Evolutionary conservation across 2,888 invertebrate genomes (phyloP).

Genomic region (Caenorhabditis japonica): DNA sequence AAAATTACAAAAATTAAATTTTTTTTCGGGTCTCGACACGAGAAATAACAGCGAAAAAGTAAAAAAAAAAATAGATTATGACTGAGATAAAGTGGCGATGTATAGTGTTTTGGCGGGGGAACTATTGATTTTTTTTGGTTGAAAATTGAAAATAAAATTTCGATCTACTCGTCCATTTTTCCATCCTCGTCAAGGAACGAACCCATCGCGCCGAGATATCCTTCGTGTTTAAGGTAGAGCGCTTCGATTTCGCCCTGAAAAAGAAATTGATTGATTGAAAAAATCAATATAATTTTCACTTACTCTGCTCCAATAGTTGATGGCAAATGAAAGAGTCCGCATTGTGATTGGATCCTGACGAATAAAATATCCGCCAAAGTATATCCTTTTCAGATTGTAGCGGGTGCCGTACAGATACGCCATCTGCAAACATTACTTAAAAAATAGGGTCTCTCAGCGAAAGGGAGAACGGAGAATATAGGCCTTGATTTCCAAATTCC

Average conservation of each 20-base stretch:
- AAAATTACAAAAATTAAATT: no score
- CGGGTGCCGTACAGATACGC: slow-evolving; percentile 83
- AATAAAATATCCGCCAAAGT: slow-evolving; percentile 85
- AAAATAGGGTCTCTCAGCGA: no score
- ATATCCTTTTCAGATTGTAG: slow-evolving; percentile 82
- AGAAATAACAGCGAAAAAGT: slow-evolving; percentile 1
- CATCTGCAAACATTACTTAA: slow-evolving; percentile 81
- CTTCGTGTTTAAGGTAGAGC: slow-evolving; percentile 84
- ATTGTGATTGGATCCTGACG: slow-evolving; percentile 84
- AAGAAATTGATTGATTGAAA: neutral
- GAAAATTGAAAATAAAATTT: neutral
- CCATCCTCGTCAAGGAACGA: slow-evolving; percentile 81
- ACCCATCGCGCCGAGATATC: slow-evolving; percentile 84
- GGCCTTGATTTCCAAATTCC: no score
- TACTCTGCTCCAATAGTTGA: slow-evolving; percentile 84
- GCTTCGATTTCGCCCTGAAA: slow-evolving; percentile 82
- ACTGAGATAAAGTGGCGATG: slow-evolving; percentile 6
- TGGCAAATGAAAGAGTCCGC: slow-evolving; percentile 83
- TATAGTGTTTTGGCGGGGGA: neutral
- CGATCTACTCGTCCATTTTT: slow-evolving; percentile 31
- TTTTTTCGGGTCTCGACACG: slow-evolving; percentile 22
- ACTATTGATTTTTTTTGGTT: neutral
- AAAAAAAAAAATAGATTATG: slow-evolving; percentile 25
- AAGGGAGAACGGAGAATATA: neutral
- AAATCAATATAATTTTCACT: slow-evolving; percentile 2